phyloP scores from a whole-genome alignment of 2,113 vertebrate genomes.

The Melanerpes formicivorus region DNA sequence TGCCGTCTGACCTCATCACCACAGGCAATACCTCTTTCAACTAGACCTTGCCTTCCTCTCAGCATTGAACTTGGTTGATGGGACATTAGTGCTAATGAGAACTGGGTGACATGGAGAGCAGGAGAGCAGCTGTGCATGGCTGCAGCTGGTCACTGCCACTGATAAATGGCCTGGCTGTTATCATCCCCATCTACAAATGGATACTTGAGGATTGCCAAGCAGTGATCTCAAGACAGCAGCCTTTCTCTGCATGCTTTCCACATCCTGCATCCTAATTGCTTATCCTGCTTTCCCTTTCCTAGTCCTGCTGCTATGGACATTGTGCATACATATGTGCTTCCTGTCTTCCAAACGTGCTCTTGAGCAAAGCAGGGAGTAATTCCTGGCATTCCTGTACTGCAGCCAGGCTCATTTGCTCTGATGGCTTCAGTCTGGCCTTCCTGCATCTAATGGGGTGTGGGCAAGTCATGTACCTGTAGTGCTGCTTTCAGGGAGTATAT shows the following conservation, averaged over 20 bases:
- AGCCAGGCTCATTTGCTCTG: background rate
- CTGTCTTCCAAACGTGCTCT: background rate
- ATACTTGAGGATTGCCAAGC: slow-evolving; percentile 1
- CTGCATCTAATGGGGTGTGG: background rate
- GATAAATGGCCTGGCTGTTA: background rate
- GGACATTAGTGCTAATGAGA: background rate
- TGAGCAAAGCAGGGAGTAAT: background rate
- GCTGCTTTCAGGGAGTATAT: background rate
- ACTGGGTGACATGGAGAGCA: background rate
- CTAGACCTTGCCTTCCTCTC: background rate
- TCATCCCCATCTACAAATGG: background rate
- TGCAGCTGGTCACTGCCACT: background rate
- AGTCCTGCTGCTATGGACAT: background rate
- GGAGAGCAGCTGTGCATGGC: background rate
- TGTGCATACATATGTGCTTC: background rate
- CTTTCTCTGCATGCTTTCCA: background rate
- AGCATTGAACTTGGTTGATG: background rate
- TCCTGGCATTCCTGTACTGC: background rate
- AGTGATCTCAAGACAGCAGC: background rate
- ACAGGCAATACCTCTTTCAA: background rate
- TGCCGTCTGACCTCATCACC: background rate
- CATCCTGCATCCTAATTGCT: background rate
- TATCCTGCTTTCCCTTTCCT: background rate
- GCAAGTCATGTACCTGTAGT: background rate
- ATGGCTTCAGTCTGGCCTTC: background rate